These are phyloP conservation scores for Hyperoplus lanceolatus DNA, from an alignment of 2,797 vertebrate genomes.

Conservation along the genomic window DNA sequence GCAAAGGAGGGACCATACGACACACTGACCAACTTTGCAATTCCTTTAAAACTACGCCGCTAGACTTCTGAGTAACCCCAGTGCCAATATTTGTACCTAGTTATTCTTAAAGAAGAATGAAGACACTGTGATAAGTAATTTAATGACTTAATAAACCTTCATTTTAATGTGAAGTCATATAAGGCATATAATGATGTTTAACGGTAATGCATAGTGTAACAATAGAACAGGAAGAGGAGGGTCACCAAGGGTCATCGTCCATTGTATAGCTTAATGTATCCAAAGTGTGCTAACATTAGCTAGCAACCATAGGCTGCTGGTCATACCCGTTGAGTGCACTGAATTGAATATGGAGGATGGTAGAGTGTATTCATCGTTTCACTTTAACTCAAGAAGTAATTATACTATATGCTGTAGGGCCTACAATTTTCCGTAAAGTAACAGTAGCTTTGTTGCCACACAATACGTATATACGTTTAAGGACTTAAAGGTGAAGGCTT, in stretches of 20 bases:
- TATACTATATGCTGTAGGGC: not conserved
- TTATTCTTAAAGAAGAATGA: no score
- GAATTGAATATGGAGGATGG: not conserved
- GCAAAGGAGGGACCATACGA: not conserved
- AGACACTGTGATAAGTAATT: no score
- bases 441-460: no score
- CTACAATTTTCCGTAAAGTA: not conserved
- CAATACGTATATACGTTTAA: not conserved
- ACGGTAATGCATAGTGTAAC: not conserved
- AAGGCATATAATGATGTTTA: not conserved
- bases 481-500: not conserved
- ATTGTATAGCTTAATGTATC: not conserved
- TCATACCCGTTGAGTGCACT: not conserved
- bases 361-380: not conserved
- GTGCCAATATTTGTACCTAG: no score
- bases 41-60: no score
- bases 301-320: no score
- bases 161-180: no score
- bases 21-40: no score
- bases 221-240: not conserved
- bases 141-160: no score
- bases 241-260: not conserved
- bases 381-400: not conserved
- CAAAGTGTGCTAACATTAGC: no score
- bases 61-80: no score